Evolutionary conservation across 2,113 vertebrate species (phyloP).

Genomic region (Pedetes capensis): DNA sequence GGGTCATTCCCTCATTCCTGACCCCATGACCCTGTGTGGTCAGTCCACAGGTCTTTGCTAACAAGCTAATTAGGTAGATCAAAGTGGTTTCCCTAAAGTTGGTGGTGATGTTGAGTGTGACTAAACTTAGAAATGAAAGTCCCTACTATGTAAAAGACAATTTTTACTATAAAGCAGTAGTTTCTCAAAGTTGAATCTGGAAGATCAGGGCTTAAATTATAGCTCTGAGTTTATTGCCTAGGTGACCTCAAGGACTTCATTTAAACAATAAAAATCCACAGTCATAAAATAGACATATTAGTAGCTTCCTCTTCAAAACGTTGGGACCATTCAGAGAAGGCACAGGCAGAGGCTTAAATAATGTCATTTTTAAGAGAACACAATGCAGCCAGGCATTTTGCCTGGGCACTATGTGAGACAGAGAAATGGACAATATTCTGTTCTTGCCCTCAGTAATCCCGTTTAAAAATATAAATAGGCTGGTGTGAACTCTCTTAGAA

Average conservation of each 20-base stretch:
- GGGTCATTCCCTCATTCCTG: neutral
- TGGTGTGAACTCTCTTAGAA: neutral
- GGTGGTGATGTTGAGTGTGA: neutral
- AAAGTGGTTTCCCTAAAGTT: neutral
- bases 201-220: neutral
- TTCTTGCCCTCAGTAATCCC: neutral
- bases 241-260: neutral
- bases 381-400: neutral
- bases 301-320: neutral
- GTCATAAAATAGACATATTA: neutral
- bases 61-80: too few relatives aligned
- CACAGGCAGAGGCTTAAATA: neutral
- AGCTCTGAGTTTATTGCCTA: neutral
- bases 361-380: neutral
- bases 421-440: neutral
- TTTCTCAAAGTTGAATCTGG: neutral
- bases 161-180: neutral
- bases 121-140: neutral
- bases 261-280: neutral
- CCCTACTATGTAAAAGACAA: neutral
- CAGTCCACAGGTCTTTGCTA: neutral
- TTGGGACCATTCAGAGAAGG: neutral
- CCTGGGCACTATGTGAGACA: neutral
- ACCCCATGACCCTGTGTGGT: rapidly evolving
- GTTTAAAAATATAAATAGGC: neutral